Conservation (phyloP, 2,888 invertebrate genomes). For the Ichneumon xanthorius region DNA sequence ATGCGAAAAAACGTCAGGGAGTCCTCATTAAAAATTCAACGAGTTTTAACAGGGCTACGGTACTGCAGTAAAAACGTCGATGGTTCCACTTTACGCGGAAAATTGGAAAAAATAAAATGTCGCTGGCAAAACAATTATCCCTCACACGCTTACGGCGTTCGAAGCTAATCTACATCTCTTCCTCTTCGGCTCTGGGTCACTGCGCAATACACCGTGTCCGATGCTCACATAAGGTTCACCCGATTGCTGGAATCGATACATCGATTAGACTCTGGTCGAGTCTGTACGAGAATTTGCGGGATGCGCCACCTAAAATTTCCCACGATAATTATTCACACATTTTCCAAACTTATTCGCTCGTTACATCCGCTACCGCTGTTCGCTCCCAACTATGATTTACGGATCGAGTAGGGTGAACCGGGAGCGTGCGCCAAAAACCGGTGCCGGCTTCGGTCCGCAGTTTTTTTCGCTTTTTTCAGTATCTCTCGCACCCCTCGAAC, state of each 20-base stretch:
- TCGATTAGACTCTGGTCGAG: neutral
- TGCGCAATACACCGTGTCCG: neutral
- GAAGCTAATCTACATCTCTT: neutral
- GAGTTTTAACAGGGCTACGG: no score
- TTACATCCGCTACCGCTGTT: neutral
- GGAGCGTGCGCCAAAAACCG: neutral
- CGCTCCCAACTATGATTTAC: neutral
- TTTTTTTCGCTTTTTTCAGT: neutral
- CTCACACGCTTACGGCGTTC: neutral
- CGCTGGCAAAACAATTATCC: neutral
- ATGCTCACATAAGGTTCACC: no score
- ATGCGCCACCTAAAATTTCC: neutral
- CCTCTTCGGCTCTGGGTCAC: neutral
- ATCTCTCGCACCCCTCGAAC: conserved; percentile 36
- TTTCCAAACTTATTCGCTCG: neutral
- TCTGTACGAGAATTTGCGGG: neutral
- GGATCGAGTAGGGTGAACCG: neutral
- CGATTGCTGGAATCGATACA: neutral
- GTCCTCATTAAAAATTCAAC: neutral
- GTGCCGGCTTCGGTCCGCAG: neutral
- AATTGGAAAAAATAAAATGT: neutral
- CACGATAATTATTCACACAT: neutral
- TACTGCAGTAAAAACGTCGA: no score
- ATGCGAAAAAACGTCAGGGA: neutral
- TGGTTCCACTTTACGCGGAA: neutral